These are phyloP conservation scores for Tyrophagus putrescentiae DNA, from an alignment of 1,140 invertebrate species.

Conservation along the genomic window DNA sequence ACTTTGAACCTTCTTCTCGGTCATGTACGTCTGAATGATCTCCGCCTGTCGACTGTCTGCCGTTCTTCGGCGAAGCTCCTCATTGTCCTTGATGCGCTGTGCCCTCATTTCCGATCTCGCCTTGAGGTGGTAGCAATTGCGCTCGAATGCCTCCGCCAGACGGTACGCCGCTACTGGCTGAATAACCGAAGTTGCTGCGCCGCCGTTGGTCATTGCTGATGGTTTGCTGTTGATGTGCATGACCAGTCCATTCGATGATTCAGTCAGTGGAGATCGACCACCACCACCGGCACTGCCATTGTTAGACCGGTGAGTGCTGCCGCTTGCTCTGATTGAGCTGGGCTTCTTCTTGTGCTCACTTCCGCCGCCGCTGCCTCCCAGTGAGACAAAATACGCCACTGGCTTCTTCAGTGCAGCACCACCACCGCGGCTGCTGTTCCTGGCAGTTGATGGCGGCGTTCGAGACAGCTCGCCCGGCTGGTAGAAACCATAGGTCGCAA, in stretches of 20 bases:
- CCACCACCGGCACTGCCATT: not conserved
- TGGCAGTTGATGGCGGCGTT: too few species aligned
- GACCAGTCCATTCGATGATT: too few species aligned
- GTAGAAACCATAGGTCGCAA: too few species aligned
- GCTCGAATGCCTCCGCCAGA: slow-evolving; percentile 15
- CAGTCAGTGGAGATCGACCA: not conserved
- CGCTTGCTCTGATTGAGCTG: not conserved
- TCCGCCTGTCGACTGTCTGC: not conserved
- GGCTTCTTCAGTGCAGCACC: not conserved
- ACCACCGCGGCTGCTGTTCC: too few species aligned
- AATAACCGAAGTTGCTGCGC: not conserved
- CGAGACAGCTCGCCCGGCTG: too few species aligned
- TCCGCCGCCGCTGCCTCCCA: too few species aligned
- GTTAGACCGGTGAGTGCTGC: too few species aligned
- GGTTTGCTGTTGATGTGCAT: not conserved
- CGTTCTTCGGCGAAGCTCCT: not conserved
- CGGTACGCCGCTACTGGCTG: not conserved
- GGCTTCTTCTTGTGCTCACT: not conserved
- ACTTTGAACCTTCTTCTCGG: not conserved
- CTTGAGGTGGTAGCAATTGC: not conserved
- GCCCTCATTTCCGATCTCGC: slow-evolving; percentile 5
- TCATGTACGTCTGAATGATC: not conserved
- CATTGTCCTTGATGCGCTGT: not conserved
- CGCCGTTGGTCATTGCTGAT: not conserved
- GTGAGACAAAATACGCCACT: not conserved